Conservation (phyloP, 2,888 invertebrate species). For the Melinaea marsaeus region DNA sequence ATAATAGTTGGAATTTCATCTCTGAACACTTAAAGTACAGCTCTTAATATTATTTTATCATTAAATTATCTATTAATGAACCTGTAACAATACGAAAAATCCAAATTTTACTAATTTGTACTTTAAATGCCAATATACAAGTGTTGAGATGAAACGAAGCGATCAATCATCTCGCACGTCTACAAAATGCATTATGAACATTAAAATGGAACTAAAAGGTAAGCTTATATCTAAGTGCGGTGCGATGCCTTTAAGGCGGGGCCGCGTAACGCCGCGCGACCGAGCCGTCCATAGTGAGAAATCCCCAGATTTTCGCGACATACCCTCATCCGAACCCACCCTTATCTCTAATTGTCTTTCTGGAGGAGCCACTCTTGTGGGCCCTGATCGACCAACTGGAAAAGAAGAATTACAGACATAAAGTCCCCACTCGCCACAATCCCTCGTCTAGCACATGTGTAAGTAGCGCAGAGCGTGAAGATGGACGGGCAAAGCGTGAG, state of each 20-base stretch:
- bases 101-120: conserved; percentile 78
- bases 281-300: conserved; percentile 75
- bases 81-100: conserved; percentile 78
- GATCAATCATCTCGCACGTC: conserved; percentile 68
- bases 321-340: conserved; percentile 73
- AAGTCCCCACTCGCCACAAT: conserved; percentile 72
- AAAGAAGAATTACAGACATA: conserved; percentile 77
- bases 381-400: conserved; percentile 78
- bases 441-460: conserved; percentile 60
- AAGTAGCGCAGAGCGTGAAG: conserved; percentile 74
- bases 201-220: conserved; percentile 61
- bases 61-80: conserved; percentile 75
- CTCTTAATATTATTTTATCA: conserved; percentile 73
- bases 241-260: conserved; percentile 77
- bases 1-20: conserved; percentile 66
- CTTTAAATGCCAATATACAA: conserved; percentile 77
- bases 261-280: conserved; percentile 67
- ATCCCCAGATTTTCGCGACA: conserved; percentile 76
- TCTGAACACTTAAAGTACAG: conserved; percentile 78
- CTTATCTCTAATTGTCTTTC: conserved; percentile 77
- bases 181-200: conserved; percentile 64
- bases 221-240: conserved; percentile 73
- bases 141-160: conserved; percentile 70
- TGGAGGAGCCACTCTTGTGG: conserved; percentile 78
- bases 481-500: conserved; percentile 72